Evolutionary conservation across 2,113 vertebrate genomes (phyloP).

Genomic region (Collichthys lucidus): DNA sequence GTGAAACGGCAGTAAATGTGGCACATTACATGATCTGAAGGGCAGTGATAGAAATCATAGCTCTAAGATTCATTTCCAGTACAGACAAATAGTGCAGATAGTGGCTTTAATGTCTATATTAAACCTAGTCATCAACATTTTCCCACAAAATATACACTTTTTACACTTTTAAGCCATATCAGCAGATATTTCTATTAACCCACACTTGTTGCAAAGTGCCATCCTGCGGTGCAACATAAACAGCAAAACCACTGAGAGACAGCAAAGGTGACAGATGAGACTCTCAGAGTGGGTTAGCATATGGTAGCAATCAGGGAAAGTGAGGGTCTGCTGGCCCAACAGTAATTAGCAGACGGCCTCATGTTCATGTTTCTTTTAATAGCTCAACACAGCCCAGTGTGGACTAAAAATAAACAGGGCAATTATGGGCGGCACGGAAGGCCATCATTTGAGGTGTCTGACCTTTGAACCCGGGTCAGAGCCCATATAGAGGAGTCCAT

Average conservation of each 20-base stretch:
- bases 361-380: conserved; percentile 90
- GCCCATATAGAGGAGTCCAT: conserved; percentile 77
- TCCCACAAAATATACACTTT: not conserved
- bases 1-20: not conserved
- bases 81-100: not conserved
- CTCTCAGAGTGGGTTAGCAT: conserved; percentile 76
- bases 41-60: not conserved
- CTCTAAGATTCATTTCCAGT: not conserved
- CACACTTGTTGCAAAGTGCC: conserved; percentile 28
- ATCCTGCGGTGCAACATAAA: conserved; percentile 33
- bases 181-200: conserved; percentile 14
- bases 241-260: conserved; percentile 65
- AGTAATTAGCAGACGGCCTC: conserved; percentile 89
- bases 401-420: conserved; percentile 89
- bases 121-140: not conserved
- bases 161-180: not conserved
- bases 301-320: conserved; percentile 85
- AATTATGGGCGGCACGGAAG: conserved; percentile 83
- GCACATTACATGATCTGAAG: not conserved
- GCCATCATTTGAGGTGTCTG: conserved; percentile 81
- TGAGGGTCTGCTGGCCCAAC: conserved; percentile 82
- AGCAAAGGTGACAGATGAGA: conserved; percentile 80
- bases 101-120: not conserved
- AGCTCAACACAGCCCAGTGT: conserved; percentile 86
- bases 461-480: conserved; percentile 84